These are phyloP conservation scores for Stramonita haemastoma DNA, from an alignment of 2,888 invertebrate genomes.

Conservation along the genomic window DNA sequence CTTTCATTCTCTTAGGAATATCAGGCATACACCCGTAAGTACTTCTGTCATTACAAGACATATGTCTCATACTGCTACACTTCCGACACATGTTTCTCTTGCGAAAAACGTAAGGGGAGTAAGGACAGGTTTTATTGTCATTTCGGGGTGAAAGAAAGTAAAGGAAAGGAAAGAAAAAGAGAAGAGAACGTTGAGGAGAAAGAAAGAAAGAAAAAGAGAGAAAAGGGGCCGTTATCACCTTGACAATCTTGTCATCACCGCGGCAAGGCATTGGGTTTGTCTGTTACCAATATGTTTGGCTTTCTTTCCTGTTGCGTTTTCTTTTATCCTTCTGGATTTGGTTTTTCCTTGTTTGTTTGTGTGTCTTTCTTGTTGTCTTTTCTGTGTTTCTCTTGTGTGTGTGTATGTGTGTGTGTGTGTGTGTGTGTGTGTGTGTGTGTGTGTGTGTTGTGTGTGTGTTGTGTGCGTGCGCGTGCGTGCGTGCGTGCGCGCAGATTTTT, in stretches of 20 bases:
- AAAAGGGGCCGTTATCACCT: neutral
- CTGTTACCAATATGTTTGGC: neutral
- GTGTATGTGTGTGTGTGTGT: too few species aligned
- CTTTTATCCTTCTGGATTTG: too few species aligned
- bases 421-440: too few species aligned
- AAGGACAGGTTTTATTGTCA: neutral
- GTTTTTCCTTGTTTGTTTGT: too few species aligned
- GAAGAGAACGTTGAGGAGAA: neutral
- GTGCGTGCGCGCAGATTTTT: neutral
- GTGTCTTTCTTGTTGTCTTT: too few species aligned
- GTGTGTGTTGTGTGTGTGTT: too few species aligned
- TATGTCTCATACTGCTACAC: neutral
- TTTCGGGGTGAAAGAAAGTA: too few species aligned
- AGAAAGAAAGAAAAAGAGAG: constrained; percentile 16
- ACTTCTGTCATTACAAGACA: too few species aligned
- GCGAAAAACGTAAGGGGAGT: neutral
- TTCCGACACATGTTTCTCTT: neutral
- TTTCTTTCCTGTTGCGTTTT: neutral
- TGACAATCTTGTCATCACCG: neutral
- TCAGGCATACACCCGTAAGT: too few species aligned
- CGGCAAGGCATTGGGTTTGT: neutral
- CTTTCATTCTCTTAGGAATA: neutral
- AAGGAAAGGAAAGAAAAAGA: too few species aligned
- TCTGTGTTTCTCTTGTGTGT: too few species aligned
- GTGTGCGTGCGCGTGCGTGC: constrained; percentile 6